phyloP scores from a whole-genome alignment of 2,888 invertebrate species.

The Sesia bembeciformis region DNA sequence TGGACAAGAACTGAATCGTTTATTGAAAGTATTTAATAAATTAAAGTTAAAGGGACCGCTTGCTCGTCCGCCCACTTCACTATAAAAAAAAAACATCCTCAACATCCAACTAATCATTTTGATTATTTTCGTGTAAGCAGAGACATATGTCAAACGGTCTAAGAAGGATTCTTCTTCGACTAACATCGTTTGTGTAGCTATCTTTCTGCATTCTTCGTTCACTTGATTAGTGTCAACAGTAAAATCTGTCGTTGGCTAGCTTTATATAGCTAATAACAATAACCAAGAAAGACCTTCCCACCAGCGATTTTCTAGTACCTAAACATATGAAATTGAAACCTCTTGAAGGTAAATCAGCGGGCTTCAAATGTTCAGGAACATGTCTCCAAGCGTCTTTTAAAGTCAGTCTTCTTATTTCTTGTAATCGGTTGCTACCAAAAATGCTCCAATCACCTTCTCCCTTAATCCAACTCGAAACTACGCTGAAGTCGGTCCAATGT shows the following conservation, averaged over 20 bases:
- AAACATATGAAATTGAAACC: neutral
- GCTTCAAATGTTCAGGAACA: neutral
- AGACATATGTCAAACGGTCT: neutral
- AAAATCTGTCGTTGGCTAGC: neutral
- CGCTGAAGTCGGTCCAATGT: neutral
- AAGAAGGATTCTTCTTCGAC: neutral
- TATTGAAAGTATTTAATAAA: too few species aligned
- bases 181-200: neutral
- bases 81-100: too few species aligned
- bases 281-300: neutral
- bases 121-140: slow-evolving; percentile 2
- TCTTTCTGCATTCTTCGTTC: neutral
- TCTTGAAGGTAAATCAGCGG: neutral
- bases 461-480: neutral
- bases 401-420: neutral
- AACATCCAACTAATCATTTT: slow-evolving; percentile 1
- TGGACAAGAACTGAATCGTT: too few species aligned
- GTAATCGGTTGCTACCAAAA: neutral
- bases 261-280: neutral
- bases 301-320: neutral
- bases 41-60: too few species aligned
- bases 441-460: neutral
- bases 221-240: neutral
- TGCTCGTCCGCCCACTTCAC: too few species aligned
- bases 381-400: neutral